Evolutionary conservation across 2,797 vertebrate species (phyloP), one percentile per base, ranked within the genome.

Genomic region (Gymnothorax javanicus): DNA sequence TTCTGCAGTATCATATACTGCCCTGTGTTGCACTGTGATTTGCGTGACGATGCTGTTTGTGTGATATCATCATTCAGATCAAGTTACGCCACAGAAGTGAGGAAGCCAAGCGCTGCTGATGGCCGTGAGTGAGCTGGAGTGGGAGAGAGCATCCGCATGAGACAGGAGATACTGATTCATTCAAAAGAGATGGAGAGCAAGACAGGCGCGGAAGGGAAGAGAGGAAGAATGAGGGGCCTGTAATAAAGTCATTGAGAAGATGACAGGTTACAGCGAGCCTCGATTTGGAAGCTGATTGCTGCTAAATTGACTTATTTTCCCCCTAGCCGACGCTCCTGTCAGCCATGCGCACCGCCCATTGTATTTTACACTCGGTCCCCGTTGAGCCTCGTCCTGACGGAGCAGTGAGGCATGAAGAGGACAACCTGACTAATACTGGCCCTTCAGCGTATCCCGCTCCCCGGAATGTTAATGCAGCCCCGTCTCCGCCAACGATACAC

Each of bases 211-310:
- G 64, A 83, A 82, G 27, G 60, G 75, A 23, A 62, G 54, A 23
- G 54, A 59, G 69, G 0, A 9, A 83, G 90, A 89, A 58, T 77
- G 25, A 75, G 2, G 58, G 87, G 90, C 91, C 90, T 90, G 60
- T 94, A 94, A 95, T 94, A 94, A 94, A 95, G 92, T 93, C 92
- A 94, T 92, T 93, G 92, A 93, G 91, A 91, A 94, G 94, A 95
- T 95, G 94, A 95, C 95, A 95, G 95, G 94, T 95, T 95, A 93
- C 93, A 91, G 91, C 89, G 89, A 93, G 90, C 88, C 94, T 91
- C 94, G 94, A 94, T 96, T 92, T 91, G 92, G 92, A 91, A 92
- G 93, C 88, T 43, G 89, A 94, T 94, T 95, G 93, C 92, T 93
- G 90, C 94, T 94, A 94, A 94, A 94, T 93, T 93, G 92, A 94